These are phyloP conservation scores for Andricus curvator DNA, from an alignment of 2,888 invertebrate species.

Conservation along the genomic window DNA sequence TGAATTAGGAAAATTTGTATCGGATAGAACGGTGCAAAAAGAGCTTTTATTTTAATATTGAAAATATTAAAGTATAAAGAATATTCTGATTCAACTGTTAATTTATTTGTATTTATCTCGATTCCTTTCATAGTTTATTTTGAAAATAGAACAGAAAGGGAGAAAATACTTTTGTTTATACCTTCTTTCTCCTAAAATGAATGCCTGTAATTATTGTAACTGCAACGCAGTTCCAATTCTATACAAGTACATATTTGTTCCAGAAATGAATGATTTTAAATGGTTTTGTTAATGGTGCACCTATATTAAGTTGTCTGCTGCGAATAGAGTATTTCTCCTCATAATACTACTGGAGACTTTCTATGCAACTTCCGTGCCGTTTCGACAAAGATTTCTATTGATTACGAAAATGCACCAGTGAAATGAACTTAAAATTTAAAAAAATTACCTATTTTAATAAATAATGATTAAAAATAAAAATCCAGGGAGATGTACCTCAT, in stretches of 20 bases:
- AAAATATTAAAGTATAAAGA: not conserved
- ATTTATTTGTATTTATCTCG: not conserved
- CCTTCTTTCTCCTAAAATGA: not conserved
- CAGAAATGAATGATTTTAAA: slow-evolving; percentile 5
- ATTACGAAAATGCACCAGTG: slow-evolving; percentile 62
- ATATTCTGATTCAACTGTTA: not conserved
- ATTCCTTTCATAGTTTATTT: not conserved
- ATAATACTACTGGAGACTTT: slow-evolving; percentile 63
- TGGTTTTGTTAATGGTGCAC: slow-evolving; percentile 20
- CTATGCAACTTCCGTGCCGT: slow-evolving; percentile 69
- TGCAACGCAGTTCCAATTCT: not conserved
- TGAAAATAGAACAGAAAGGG: not conserved
- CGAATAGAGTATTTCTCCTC: slow-evolving; percentile 37
- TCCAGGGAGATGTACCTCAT: no score
- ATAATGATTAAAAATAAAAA: no score
- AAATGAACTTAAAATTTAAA: not conserved
- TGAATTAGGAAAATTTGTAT: no score
- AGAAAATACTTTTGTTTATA: not conserved
- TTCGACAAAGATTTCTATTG: slow-evolving; percentile 65
- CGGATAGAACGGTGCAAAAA: no score
- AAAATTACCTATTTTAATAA: no score
- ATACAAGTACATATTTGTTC: not conserved
- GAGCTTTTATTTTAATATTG: no score
- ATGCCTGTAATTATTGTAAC: not conserved
- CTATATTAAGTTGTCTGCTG: slow-evolving; percentile 14